These are phyloP conservation scores for Ephydatia muelleri DNA, from an alignment of 37 sponge, comb jelly and placozoan species.

Conservation along the genomic window DNA sequence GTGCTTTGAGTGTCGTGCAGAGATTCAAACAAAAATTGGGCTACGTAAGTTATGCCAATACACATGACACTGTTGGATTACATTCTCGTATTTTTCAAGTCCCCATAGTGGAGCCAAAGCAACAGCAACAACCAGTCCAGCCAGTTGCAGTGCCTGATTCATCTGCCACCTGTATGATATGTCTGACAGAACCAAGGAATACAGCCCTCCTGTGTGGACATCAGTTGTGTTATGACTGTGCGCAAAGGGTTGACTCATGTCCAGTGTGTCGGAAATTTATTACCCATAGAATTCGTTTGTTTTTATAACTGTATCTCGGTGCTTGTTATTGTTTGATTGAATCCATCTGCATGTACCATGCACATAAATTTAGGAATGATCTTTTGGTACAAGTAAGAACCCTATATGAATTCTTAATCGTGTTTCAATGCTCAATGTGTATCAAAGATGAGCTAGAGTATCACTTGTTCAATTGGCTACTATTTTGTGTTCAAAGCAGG, in stretches of 20 bases:
- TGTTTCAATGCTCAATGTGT: too few relatives aligned
- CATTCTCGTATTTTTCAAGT: background rate
- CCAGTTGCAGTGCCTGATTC: background rate
- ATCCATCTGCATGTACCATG: too few relatives aligned
- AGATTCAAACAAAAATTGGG: slow-evolving; percentile 53
- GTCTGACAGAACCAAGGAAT: slow-evolving; percentile 72
- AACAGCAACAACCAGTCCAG: background rate
- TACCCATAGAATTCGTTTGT: slow-evolving; percentile 75
- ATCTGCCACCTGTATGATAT: slow-evolving; percentile 56
- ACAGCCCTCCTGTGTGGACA: slow-evolving; percentile 87
- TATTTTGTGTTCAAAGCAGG: too few relatives aligned
- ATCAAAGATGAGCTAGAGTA: too few relatives aligned
- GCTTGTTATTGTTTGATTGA: background rate
- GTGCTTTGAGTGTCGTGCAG: slow-evolving; percentile 59
- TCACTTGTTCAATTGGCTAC: too few relatives aligned
- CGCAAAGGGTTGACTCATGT: slow-evolving; percentile 73
- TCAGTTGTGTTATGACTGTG: slow-evolving; percentile 80
- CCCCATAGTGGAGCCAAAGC: background rate
- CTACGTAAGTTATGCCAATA: slow-evolving; percentile 24
- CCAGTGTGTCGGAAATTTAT: slow-evolving; percentile 83
- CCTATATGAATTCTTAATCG: too few relatives aligned
- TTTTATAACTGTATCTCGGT: slow-evolving; percentile 22
- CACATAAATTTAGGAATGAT: too few relatives aligned
- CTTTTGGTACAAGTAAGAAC: too few relatives aligned
- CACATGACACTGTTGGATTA: too few relatives aligned